Evolutionary conservation across 37 sponge, comb jelly and placozoan genomes (phyloP), one percentile per base, ranked within the genome.

Genomic region (Tethya wilhelma): DNA sequence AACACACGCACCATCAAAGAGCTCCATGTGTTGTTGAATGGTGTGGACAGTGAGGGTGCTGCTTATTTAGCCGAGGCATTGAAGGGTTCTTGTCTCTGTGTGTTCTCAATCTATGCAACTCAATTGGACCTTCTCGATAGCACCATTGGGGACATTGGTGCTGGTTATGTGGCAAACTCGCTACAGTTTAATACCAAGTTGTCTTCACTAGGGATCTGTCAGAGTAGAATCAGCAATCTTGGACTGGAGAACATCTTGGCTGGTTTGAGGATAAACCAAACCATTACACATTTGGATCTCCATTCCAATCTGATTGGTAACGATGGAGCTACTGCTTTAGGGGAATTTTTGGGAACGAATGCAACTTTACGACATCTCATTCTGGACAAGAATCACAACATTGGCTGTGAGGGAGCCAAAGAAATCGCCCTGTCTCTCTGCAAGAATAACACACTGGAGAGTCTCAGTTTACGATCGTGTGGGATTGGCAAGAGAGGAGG

Each of bases 91-190:
- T 26, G 20, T 31, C 53, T 84, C 34, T 9, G 7, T 20, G n/a
- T 20, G 0, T 68, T 84, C 67, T 36, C 77, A 4, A 38, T 84
- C 7, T 71, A 62, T 45, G 85, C 77, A 23, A 76, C 85, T 22
- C 85, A 84, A 60, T 58, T 84, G 40, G 85, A 84, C 44, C 64
- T 62, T 38, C 77, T 76, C 77, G 85, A 84, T 38, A 28, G 59
- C 6, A 28, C 14, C 23, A 56, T 84, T 49, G 77, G 85, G 19
- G 74, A 67, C 60, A 33, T 34, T 20, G 85, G 85, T 26, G 77
- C 85, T 3, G 46, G 14, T 30, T n/a, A 69, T 38, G 38, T 84
- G 5, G 75, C 67, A 26, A 45, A 25, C 4, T 34, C 34, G 19
- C 25, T 74, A 25, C 0, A 74, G 33, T 1, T 12, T 32, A 46